Evolutionary conservation across 2,113 vertebrate genomes (phyloP).

Genomic region (Sardina pilchardus): DNA sequence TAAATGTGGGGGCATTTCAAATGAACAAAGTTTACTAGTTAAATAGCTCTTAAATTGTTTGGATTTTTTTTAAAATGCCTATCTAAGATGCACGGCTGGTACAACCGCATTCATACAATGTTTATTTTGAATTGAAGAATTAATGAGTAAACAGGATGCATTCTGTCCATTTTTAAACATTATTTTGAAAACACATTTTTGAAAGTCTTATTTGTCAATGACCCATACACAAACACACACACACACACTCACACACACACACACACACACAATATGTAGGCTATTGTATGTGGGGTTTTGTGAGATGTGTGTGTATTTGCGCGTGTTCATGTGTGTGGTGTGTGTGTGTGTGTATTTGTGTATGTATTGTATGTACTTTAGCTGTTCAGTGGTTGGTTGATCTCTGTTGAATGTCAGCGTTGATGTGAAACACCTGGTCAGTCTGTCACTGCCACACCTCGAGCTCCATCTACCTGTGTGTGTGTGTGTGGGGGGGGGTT

Average conservation of each 20-base stretch:
- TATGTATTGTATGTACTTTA: conserved; percentile 23
- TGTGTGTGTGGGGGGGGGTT: too few relatives aligned
- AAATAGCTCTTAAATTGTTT: too few relatives aligned
- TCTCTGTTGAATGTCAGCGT: conserved; percentile 58
- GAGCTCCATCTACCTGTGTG: background rate
- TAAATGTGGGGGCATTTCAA: too few relatives aligned
- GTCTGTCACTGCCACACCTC: conserved; percentile 46
- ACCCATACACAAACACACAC: background rate
- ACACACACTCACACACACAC: too few relatives aligned
- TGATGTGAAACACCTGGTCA: conserved; percentile 69
- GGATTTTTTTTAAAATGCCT: too few relatives aligned
- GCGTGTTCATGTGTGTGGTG: background rate
- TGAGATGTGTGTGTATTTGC: background rate
- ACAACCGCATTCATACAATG: too few relatives aligned
- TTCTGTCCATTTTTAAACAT: too few relatives aligned
- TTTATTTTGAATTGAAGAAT: too few relatives aligned
- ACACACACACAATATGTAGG: conserved; percentile 17
- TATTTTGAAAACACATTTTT: too few relatives aligned
- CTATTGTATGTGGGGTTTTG: background rate
- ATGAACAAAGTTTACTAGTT: too few relatives aligned
- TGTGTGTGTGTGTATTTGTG: background rate
- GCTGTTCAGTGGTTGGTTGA: conserved; percentile 24
- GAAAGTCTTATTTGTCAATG: background rate
- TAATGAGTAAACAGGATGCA: too few relatives aligned
- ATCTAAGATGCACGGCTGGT: too few relatives aligned